A percentile compares a stretch with the other conserved stretches of the same genome.
Conservation (phyloP, 2,113 vertebrate genomes). For the Tupaia tana region DNA sequence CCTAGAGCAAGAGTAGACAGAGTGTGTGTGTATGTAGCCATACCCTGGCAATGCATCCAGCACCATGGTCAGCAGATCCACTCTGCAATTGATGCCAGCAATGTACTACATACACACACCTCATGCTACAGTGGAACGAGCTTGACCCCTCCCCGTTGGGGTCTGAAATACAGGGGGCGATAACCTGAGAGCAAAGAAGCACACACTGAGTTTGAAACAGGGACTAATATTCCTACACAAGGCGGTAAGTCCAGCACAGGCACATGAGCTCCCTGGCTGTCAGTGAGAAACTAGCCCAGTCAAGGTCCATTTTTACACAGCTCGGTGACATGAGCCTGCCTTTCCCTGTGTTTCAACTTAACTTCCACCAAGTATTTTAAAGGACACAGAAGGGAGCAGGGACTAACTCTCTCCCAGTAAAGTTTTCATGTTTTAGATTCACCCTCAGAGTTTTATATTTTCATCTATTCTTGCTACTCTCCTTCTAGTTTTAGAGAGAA, state of each 20-base stretch:
- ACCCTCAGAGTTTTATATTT: not conserved
- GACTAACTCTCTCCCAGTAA: fast-evolving
- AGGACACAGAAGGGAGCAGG: fast-evolving
- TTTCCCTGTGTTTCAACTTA: too few species aligned
- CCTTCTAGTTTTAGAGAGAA: not conserved
- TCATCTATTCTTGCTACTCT: not conserved
- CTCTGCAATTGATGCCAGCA: not conserved
- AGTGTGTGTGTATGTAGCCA: fast-evolving
- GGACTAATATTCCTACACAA: not conserved
- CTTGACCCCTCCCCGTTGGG: too few species aligned
- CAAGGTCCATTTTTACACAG: not conserved
- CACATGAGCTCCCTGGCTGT: not conserved
- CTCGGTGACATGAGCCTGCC: fast-evolving
- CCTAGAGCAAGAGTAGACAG: not conserved
- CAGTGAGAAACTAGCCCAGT: not conserved
- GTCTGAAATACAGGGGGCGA: not conserved
- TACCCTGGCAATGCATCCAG: fast-evolving
- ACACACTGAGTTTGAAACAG: too few species aligned
- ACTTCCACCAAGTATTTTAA: not conserved
- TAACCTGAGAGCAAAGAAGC: not conserved
- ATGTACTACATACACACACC: not conserved
- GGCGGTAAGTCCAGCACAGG: too few species aligned
- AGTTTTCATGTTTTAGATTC: not conserved
- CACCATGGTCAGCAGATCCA: not conserved
- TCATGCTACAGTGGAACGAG: not conserved